Conservation (phyloP, 2,113 vertebrate genomes). For the Cisticola juncidis region DNA sequence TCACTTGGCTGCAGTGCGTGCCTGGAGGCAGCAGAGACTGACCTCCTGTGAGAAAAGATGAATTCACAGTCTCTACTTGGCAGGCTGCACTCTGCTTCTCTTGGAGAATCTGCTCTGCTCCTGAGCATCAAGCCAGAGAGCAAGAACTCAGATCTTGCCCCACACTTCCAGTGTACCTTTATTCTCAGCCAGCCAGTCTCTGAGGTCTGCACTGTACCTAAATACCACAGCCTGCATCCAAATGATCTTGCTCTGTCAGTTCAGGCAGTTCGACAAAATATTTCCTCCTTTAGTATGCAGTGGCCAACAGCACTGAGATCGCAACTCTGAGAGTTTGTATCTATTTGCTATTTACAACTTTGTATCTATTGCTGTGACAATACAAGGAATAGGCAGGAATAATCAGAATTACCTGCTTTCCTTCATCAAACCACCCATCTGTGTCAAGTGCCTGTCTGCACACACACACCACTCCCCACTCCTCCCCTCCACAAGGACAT, state of each 20-base stretch:
- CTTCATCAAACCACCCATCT: neutral
- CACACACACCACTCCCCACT: neutral
- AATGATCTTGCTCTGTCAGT: neutral
- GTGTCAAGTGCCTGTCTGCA: neutral
- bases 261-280: neutral
- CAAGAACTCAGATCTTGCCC: neutral
- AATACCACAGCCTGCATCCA: neutral
- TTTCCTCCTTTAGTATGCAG: neutral
- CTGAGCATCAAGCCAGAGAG: neutral
- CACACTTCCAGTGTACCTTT: neutral
- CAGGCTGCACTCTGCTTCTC: neutral
- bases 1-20: neutral
- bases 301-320: neutral
- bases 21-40: slow-evolving; percentile 17
- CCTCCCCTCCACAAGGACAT: neutral
- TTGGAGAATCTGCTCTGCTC: neutral
- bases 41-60: slow-evolving; percentile 26
- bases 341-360: neutral
- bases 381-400: neutral
- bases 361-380: neutral
- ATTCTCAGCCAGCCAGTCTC: neutral
- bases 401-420: neutral
- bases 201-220: neutral
- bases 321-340: neutral
- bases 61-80: neutral